These are phyloP conservation scores for Rhimphoctona megacephalus DNA, from an alignment of 2,888 invertebrate genomes.

Conservation along the genomic window DNA sequence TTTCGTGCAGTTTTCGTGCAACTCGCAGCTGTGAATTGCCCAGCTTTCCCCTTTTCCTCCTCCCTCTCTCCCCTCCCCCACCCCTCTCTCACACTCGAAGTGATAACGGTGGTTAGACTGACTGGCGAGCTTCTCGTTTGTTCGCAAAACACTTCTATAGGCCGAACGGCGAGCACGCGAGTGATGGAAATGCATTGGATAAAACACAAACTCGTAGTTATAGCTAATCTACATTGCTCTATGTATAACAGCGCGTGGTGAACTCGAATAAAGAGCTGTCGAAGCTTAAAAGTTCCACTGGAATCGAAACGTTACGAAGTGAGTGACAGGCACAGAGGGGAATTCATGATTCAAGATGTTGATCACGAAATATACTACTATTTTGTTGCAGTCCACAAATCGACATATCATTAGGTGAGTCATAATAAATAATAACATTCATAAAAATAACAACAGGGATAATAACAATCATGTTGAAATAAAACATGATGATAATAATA, in stretches of 20 bases:
- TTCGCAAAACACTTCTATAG: constrained; percentile 18
- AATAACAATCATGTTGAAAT: no score
- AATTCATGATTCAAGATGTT: constrained; percentile 85
- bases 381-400: constrained; percentile 89
- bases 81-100: not conserved
- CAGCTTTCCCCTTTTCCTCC: not conserved
- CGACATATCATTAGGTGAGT: constrained; percentile 81
- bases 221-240: not conserved
- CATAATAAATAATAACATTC: not conserved
- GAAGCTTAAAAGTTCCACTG: not conserved
- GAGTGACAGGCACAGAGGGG: constrained; percentile 24
- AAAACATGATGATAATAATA: not conserved
- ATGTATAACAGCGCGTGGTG: constrained; percentile 2
- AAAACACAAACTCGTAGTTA: constrained; percentile 9
- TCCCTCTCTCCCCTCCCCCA: not conserved
- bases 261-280: constrained; percentile 39
- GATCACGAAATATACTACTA: constrained; percentile 90
- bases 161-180: constrained; percentile 13
- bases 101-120: constrained; percentile 32
- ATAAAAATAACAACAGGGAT: not conserved
- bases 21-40: constrained; percentile 3
- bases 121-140: not conserved
- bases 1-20: constrained; percentile 21
- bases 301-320: constrained; percentile 12
- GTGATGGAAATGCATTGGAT: constrained; percentile 28